Percentiles rank a stretch among this genome's conserved stretches.
phyloP scores from a whole-genome alignment of 1,140 invertebrate genomes.

The Heliconius congener region DNA sequence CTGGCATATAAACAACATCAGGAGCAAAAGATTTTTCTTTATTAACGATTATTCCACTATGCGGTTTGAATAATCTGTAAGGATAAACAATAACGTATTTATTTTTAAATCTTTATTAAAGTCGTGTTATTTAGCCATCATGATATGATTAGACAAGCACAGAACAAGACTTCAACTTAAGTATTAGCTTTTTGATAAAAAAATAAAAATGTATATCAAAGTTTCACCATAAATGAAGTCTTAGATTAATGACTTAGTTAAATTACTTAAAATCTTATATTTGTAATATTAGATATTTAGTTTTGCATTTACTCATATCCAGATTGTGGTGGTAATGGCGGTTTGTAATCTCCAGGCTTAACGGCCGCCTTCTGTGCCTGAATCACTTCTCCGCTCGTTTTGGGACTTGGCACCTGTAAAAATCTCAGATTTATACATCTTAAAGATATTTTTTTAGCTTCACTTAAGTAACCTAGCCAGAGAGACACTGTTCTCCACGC shows the following conservation, averaged over 20 bases:
- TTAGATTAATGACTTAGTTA: not conserved
- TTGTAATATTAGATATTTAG: not conserved
- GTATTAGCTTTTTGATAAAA: not conserved
- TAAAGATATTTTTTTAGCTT: no score
- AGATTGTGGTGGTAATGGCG: slow-evolving; percentile 64
- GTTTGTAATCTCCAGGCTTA: slow-evolving; percentile 50
- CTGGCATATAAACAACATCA: slow-evolving; percentile 57
- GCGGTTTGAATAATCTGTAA: slow-evolving; percentile 69
- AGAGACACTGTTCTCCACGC: no score
- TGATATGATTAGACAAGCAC: no score
- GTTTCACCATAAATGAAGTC: not conserved
- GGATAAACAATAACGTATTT: not conserved
- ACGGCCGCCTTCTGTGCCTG: slow-evolving; percentile 54
- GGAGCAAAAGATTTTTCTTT: slow-evolving; percentile 60
- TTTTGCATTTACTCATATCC: slow-evolving; percentile 56
- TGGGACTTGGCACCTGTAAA: slow-evolving; percentile 68
- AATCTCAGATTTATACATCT: not conserved
- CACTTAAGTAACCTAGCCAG: no score
- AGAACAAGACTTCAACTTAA: no score
- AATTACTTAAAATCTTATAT: not conserved
- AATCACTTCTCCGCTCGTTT: slow-evolving; percentile 65
- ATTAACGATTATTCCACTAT: slow-evolving; percentile 71
- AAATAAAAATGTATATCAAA: not conserved
- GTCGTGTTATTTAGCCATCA: no score
- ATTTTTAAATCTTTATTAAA: no score